Base-by-base conservation (phyloP, 2,888 invertebrate species). In the Pecten maximus region DNA sequence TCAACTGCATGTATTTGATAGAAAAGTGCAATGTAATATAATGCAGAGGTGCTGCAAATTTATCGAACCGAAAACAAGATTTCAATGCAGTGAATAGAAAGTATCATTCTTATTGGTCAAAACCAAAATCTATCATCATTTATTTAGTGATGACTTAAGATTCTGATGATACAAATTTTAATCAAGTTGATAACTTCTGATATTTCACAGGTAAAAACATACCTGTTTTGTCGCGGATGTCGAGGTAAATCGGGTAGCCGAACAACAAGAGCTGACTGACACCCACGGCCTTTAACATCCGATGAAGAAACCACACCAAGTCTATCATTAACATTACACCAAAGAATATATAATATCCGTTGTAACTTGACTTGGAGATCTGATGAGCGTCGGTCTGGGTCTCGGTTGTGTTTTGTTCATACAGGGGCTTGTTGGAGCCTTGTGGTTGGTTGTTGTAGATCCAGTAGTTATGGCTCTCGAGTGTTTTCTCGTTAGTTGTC, bases 201-300 rank as follows among this genome's bases (percentile, higher is more conserved):
- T n/a, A n/a, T n/a, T n/a, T n/a, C n/a, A n/a, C n/a, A 54, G 40
- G 15, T 23, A 10, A n/a, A 60, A 48, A 40, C 54, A 87, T 91
- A 95, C 95, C 94, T 93, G 94, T 95, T 40, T 93, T 93, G 39
- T 95, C 95, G 87, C 95, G 94, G 91, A 95, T 96, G 87, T 96
- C 96, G 88, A 96, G 94, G 92, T 95, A 96, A 87, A 95, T 94
- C 0, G 96, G 96, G 90, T 95, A 96, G 2, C 96, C 96, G 92
- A 95, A 96, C 44, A 96, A 92, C 40, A 96, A 93, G 87, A 96
- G 95, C 91, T 94, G 94, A 23, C 95, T 95, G 12, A 95, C 95
- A 10, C 95, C 95, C 89, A 95, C 94, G 0, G 96, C 95, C 90
- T 95, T 95, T n/a, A 95, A 94, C 94, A 96, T 95, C 23, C 96